Base-by-base conservation (phyloP, 1,140 invertebrate genomes). In the Drosophila varians region DNA sequence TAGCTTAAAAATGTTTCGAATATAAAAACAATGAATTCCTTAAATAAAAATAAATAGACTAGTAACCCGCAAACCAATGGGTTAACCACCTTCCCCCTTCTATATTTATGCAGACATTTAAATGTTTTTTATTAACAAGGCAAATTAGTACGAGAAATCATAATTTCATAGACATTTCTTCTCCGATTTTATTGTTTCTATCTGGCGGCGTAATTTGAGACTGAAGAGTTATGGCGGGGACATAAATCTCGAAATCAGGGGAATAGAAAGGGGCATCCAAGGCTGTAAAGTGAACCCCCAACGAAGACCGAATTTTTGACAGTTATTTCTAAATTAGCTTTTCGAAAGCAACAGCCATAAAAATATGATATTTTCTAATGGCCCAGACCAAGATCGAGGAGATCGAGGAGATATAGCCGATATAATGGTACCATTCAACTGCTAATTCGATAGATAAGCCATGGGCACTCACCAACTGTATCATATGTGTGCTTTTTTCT, bases 321-420 rank as follows among this genome's bases (percentile, higher is more conserved):
- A 77, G 73, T 86, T 87, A 86, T 86, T 88, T 82, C 69, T 70
- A 86, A 87, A 87, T 87, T 86, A 74, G 56, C 65, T 45, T 84
- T 83, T 79, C 69, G 82, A 86, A 86, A 87, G 82, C 77, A 54
- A 31, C 23, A 43, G 14, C 5, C 42, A 64, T 72, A 87, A 80
- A 86, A 74, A 87, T 80, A 87, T 84, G 80, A 86, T 84, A 86
- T 84, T 76, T 73, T 47, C 57, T 43, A 42, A 72, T 62, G 43
- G 69, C 36, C 46, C 7, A 16, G 45, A 40, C 54, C 53, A 8
- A 54, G 52, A 78, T 69, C 58, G 34, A 51, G 11, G 45, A 72
- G 74, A 69, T 73, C 65, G 34, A 47, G 5, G 36, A 68, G 74
- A 69, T 73, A 62, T 72, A 73, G 43, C 38, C 49, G 3, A 46